These are phyloP conservation scores for Hybognathus amarus DNA, from an alignment of 2,797 vertebrate species.

Conservation along the genomic window DNA sequence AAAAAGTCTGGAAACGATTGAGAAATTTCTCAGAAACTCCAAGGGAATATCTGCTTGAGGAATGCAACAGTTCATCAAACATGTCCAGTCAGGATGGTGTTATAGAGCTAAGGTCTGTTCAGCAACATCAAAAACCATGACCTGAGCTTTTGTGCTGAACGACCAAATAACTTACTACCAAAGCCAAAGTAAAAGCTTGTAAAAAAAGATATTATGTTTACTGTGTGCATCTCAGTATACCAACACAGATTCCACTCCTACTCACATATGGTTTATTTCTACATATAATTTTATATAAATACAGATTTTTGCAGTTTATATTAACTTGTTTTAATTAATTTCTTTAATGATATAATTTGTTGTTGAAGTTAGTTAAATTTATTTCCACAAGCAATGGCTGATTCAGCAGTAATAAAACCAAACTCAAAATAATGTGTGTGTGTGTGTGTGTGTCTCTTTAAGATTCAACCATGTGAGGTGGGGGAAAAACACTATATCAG, in stretches of 20 bases:
- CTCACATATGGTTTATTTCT: neutral
- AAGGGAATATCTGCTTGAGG: slow-evolving; percentile 46
- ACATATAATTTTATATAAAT: too few relatives aligned
- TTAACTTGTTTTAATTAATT: neutral
- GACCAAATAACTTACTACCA: slow-evolving; percentile 36
- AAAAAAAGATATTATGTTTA: neutral
- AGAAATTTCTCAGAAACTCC: slow-evolving; percentile 32
- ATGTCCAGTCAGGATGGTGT: neutral
- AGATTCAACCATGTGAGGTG: too few relatives aligned
- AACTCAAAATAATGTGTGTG: neutral
- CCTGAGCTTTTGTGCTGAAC: slow-evolving; percentile 16
- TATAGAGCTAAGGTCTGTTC: slow-evolving; percentile 47
- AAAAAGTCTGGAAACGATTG: slow-evolving; percentile 63
- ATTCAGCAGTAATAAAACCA: neutral
- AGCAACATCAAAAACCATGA: neutral
- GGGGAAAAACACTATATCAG: too few relatives aligned
- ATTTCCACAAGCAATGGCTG: neutral
- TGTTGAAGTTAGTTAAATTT: neutral
- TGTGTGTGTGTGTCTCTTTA: neutral
- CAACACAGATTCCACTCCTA: neutral
- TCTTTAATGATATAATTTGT: too few relatives aligned
- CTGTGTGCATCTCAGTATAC: neutral
- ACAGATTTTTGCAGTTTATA: neutral
- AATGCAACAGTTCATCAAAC: slow-evolving; percentile 48
- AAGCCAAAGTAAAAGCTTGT: slow-evolving; percentile 16